A percentile compares a stretch with the other conserved stretches of the same genome.
Evolutionary conservation across 2,113 vertebrate species (phyloP).

Genomic region (Panurus biarmicus): DNA sequence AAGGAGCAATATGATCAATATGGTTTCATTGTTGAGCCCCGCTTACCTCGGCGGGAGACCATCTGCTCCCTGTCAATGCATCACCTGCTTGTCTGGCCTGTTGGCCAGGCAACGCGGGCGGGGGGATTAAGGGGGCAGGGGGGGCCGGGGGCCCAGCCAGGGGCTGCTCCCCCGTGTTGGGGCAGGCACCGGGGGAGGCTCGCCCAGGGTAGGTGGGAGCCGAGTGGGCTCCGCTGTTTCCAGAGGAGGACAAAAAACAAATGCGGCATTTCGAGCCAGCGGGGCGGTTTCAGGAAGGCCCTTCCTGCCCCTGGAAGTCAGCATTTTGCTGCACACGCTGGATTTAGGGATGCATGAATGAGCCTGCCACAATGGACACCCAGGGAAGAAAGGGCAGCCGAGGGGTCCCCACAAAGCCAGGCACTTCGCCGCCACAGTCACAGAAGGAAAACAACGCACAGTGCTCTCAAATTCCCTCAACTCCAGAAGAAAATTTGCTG

Average conservation of each 20-base stretch:
- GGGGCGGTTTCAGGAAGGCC: background rate
- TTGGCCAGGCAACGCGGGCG: conserved; percentile 81
- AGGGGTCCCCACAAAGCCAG: background rate
- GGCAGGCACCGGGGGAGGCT: conserved; percentile 12
- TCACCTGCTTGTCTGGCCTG: conserved; percentile 96
- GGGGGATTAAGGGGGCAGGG: conserved; percentile 62
- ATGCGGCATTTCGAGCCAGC: background rate
- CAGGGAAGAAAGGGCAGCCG: background rate
- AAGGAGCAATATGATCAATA: conserved; percentile 85
- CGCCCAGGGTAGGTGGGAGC: background rate
- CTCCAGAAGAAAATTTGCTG: background rate
- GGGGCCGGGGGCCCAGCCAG: background rate
- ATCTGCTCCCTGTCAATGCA: conserved; percentile 99
- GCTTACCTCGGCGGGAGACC: conserved; percentile 96
- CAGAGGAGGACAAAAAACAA: background rate
- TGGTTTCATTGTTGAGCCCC: conserved; percentile 83
- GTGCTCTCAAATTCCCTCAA: background rate
- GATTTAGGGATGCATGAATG: conserved; percentile 39
- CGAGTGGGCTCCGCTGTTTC: background rate
- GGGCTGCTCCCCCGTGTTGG: background rate
- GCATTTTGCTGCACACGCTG: conserved; percentile 27
- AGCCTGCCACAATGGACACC: background rate
- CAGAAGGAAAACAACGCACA: background rate
- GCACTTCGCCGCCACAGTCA: background rate
- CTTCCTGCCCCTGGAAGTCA: background rate